These are phyloP conservation scores for Prietella phreatophila DNA, from an alignment of 2,113 vertebrate genomes.

Conservation along the genomic window DNA sequence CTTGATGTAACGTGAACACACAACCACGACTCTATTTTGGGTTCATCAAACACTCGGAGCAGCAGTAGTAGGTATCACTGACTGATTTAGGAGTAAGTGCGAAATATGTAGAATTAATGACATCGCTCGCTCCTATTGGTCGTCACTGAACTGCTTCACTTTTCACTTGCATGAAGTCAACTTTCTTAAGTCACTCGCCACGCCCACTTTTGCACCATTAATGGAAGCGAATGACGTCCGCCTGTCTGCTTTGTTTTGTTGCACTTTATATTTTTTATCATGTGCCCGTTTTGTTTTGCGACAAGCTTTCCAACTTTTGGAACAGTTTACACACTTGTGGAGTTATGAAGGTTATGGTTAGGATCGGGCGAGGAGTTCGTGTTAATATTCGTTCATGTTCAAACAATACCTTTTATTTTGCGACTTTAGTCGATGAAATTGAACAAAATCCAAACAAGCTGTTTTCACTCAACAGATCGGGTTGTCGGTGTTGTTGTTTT, in stretches of 20 bases:
- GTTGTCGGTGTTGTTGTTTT: neutral
- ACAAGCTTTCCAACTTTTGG: neutral
- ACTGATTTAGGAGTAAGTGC: neutral
- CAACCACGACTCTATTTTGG: neutral
- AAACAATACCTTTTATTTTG: neutral
- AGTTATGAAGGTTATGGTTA: neutral
- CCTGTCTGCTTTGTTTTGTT: neutral
- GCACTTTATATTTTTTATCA: neutral
- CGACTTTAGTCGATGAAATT: neutral
- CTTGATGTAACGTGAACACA: neutral
- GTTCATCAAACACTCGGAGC: neutral
- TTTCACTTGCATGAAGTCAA: neutral
- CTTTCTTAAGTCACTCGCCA: neutral
- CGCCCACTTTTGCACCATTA: neutral
- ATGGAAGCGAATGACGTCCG: neutral
- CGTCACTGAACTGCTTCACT: neutral
- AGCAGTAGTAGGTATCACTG: neutral
- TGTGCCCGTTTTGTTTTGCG: neutral
- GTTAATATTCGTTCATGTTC: neutral
- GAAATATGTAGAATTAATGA: neutral
- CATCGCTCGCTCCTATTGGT: no score
- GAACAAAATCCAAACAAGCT: neutral
- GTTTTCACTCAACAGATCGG: neutral
- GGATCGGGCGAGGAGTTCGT: neutral
- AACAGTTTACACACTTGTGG: neutral